Conservation (phyloP, 2,888 invertebrate genomes). For the Dexiosoma caninum region DNA sequence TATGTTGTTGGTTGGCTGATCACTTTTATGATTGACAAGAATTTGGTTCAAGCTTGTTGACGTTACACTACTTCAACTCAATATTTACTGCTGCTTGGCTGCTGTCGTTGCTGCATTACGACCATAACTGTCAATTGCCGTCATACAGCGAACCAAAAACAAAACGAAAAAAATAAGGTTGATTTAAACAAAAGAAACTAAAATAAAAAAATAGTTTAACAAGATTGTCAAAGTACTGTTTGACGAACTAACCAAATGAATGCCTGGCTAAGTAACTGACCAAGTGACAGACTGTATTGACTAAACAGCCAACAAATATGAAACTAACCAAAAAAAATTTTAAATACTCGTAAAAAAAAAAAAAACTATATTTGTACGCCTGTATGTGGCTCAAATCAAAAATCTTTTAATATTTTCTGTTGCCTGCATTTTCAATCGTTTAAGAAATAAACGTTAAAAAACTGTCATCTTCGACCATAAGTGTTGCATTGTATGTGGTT, state of each 20-base stretch:
- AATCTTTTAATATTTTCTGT: conserved; percentile 48
- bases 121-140: conserved; percentile 51
- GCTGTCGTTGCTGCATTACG: conserved; percentile 50
- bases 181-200: conserved; percentile 7
- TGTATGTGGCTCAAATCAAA: conserved; percentile 35
- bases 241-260: conserved; percentile 46
- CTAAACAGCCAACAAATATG: conserved; percentile 17
- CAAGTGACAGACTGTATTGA: conserved; percentile 10
- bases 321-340: background rate
- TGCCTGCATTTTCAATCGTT: background rate
- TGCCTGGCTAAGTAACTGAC: conserved; percentile 6
- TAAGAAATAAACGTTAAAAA: conserved; percentile 33
- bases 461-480: conserved; percentile 64
- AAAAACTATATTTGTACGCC: background rate
- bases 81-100: conserved; percentile 40
- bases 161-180: conserved; percentile 3
- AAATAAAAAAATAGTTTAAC: background rate
- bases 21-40: conserved; percentile 66
- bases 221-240: conserved; percentile 15
- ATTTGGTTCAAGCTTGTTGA: conserved; percentile 73
- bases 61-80: conserved; percentile 58
- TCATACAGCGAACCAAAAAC: conserved; percentile 15
- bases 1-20: conserved; percentile 5
- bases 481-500: conserved; percentile 71
- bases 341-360: background rate